Percentiles rank a stretch among this genome's conserved stretches.
phyloP scores from a whole-genome alignment of 2,797 vertebrate genomes.

The Sandelia bainsii region DNA sequence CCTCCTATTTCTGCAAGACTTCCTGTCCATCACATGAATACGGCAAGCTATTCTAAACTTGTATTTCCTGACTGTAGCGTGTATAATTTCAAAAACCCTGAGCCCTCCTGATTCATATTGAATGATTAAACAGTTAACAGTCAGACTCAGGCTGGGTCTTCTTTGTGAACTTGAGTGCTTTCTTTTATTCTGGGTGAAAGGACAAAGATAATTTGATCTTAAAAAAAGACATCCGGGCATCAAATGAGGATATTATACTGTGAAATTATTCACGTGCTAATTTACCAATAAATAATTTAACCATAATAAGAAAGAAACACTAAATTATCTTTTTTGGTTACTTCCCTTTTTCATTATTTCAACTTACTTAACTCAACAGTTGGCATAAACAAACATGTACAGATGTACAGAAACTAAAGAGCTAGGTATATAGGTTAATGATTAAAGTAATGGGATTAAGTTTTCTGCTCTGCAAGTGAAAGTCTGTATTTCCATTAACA shows the following conservation, averaged over 20 bases:
- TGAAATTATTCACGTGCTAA: not conserved
- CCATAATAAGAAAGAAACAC: slow-evolving; percentile 1
- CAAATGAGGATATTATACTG: not conserved
- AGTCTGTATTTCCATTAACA: slow-evolving; percentile 56
- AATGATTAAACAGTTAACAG: not conserved
- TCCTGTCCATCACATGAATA: slow-evolving; percentile 81
- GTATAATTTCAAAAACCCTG: slow-evolving; percentile 13
- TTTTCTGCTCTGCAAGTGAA: slow-evolving; percentile 29
- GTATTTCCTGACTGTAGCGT: slow-evolving; percentile 61
- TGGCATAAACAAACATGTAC: slow-evolving; percentile 3
- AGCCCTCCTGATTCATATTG: slow-evolving; percentile 3
- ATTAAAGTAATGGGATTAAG: slow-evolving; percentile 39
- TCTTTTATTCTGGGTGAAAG: slow-evolving; percentile 5
- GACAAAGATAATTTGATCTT: not conserved
- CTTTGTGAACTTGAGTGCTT: not conserved
- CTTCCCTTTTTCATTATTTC: slow-evolving; percentile 58
- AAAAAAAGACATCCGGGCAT: not conserved
- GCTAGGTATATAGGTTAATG: slow-evolving; percentile 35
- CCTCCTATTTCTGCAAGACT: slow-evolving; percentile 80
- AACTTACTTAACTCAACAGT: not conserved
- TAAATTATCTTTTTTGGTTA: slow-evolving; percentile 10
- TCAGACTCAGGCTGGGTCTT: not conserved
- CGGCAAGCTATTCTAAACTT: slow-evolving; percentile 48
- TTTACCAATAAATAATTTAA: not conserved
- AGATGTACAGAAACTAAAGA: not conserved